Conservation (phyloP, 2,797 vertebrate species). For the Megaceryle alcyon region DNA sequence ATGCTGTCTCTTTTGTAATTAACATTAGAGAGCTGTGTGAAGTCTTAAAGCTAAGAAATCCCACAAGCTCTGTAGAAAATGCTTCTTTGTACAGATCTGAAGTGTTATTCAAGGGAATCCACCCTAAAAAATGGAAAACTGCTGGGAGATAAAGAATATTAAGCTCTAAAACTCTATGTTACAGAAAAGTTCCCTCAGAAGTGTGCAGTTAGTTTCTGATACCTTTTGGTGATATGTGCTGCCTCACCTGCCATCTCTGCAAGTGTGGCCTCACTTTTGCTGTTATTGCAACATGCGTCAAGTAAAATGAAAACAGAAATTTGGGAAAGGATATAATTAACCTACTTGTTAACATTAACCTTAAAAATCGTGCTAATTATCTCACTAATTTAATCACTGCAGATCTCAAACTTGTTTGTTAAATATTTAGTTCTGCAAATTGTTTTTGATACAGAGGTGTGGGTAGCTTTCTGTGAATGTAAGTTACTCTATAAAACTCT, state of each 20-base stretch:
- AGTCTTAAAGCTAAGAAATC: constrained; percentile 13
- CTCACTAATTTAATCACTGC: constrained; percentile 61
- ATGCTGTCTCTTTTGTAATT: neutral
- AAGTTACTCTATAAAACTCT: neutral
- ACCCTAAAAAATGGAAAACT: neutral
- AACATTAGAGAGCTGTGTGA: neutral
- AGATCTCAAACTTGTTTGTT: constrained; percentile 51
- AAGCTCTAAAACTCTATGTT: neutral
- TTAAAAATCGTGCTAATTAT: constrained; percentile 65
- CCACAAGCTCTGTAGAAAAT: neutral
- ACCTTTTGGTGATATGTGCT: neutral
- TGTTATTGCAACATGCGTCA: constrained; percentile 9
- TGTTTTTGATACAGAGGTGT: constrained; percentile 28
- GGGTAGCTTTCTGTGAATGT: neutral
- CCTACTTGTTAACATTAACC: constrained; percentile 63
- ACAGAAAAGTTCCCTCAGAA: neutral
- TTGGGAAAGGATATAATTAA: constrained; percentile 61
- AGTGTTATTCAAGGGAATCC: neutral
- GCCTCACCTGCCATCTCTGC: neutral
- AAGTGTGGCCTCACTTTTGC: constrained; percentile 4
- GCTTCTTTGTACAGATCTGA: neutral
- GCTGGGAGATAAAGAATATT: neutral
- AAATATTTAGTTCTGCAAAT: constrained; percentile 45
- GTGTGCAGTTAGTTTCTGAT: neutral
- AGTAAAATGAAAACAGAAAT: constrained; percentile 42